Evolutionary conservation across 1,140 invertebrate species (phyloP), one percentile per base, ranked within the genome.

Genomic region (Cyclargus thomasi): DNA sequence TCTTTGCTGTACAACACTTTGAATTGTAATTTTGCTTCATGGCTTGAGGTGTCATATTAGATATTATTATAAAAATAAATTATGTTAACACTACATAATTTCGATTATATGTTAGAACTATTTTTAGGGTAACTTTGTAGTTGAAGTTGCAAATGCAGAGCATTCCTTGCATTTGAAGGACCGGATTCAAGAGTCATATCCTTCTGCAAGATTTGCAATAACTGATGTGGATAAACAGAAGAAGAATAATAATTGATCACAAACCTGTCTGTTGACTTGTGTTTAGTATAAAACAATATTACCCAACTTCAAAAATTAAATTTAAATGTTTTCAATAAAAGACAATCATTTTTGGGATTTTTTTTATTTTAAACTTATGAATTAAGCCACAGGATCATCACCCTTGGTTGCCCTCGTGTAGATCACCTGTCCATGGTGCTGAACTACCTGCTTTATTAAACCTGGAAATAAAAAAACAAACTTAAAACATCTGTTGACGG

Each of bases 401-500:
- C 95, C 97, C 92, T 99, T 99, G 62, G 97, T 99, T 53, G 97
- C 96, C 83, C 99, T 94, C 36, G 98, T 99, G 93, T 99, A 99
- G 79, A 99, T 99, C 57, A 99, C 92, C 91, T 99, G 99, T 53
- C 97, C 96, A 92, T 97, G 96, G 92, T 99, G 98, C 91, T 99
- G 97, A 53, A 98, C 97, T 68, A 99, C 97, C 91, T 97, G 97
- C 87, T 97, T 98, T 86, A 99, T 99, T 72, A 98, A 89, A 82
- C 97, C 96, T 97, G 87, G 2, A 95, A 72, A 76, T n/a, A n/a
- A 79, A 82, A 82, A 74, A 72, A 67, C 22, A 0, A 14, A n/a
- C 5, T 18, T 65, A 22, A 53, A 65, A 16, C 11, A 53, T 20
- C 21, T 18, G 7, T 35, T 29, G 22, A 18, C 6, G 29, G 29